Evolutionary conservation across 2,888 invertebrate species (phyloP), one percentile per base, ranked within the genome.

Genomic region (Dasysyrphus tricinctus): DNA sequence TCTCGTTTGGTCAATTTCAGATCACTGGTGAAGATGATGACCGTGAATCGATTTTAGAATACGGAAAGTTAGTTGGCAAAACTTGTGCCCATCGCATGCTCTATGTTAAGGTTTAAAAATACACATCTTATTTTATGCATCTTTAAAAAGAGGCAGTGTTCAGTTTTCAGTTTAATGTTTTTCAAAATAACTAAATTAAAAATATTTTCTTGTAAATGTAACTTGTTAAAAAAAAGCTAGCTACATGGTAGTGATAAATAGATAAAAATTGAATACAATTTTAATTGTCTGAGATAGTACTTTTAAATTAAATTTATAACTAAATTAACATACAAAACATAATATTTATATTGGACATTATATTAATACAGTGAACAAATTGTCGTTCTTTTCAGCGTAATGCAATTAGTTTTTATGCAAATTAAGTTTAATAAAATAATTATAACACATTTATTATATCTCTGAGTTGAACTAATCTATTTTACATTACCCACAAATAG

Each of bases 1-100:
- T 19, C 16, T 67, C 24, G 49, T 61, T 67, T 78, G 61, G 56
- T 59, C 63, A 49, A 32, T 90, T 90, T 42, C 78, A 92, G 92
- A 73, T 89, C 3, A 83, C 83, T 37, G 89, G 89, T 42, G 88
- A 88, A 6, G 80, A 80, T 24, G 86, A 73, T 54, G 89, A 90
- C 63, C 89, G 89, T 4, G 89, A 90, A 42, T 82, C 80, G 42
- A 90, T 92, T 80, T 47, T 92, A 49, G 92, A 92, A 83, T 92
- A 92, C 78, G 89, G 92, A 59, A 88, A 90, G 76, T 88, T 93
- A 47, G 92, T 92, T 29, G 92, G 92, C 8, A 92, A 90, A 86
- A 87, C 88, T 4, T 91, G 91, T 87, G 92, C 93, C 5, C 90
- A 89, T 72, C 91, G 92, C 34, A 92, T 92, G 91, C 88, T 91